These are phyloP conservation scores for Coremacera marginata DNA, from an alignment of 2,888 invertebrate genomes.

Conservation along the genomic window DNA sequence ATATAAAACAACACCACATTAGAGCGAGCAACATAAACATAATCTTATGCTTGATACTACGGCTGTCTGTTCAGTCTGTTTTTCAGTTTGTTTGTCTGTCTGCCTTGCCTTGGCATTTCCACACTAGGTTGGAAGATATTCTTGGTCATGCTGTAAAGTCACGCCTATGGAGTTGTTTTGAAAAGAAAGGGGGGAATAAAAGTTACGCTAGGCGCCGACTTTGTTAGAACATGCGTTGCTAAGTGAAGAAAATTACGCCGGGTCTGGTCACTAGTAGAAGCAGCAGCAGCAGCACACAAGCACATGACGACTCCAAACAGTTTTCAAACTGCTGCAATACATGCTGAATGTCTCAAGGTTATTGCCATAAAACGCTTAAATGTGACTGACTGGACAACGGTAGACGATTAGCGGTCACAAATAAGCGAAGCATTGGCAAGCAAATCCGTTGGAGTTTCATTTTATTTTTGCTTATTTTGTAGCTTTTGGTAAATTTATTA, in stretches of 20 bases:
- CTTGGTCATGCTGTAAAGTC: conserved; percentile 21
- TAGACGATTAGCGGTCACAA: no score
- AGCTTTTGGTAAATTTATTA: background rate
- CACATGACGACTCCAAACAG: background rate
- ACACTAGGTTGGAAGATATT: no score
- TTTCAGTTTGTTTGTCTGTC: no score
- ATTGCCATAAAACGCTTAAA: conserved; percentile 56
- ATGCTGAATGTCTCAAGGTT: conserved; percentile 54
- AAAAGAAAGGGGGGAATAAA: background rate
- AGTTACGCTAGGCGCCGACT: background rate
- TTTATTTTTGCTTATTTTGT: background rate
- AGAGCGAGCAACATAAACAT: no score
- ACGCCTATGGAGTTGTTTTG: background rate
- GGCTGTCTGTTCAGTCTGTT: no score
- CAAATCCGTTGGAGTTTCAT: conserved; percentile 6
- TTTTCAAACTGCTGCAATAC: background rate
- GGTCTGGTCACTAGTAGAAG: background rate
- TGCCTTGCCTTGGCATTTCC: no score
- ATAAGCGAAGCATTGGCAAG: background rate
- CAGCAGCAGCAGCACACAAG: no score
- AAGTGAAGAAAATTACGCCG: no score
- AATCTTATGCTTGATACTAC: no score
- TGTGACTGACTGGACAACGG: no score
- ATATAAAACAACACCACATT: no score
- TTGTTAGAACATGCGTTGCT: no score